These are phyloP conservation scores for Dynastes grantii DNA, from an alignment of 2,888 invertebrate species.

Conservation along the genomic window DNA sequence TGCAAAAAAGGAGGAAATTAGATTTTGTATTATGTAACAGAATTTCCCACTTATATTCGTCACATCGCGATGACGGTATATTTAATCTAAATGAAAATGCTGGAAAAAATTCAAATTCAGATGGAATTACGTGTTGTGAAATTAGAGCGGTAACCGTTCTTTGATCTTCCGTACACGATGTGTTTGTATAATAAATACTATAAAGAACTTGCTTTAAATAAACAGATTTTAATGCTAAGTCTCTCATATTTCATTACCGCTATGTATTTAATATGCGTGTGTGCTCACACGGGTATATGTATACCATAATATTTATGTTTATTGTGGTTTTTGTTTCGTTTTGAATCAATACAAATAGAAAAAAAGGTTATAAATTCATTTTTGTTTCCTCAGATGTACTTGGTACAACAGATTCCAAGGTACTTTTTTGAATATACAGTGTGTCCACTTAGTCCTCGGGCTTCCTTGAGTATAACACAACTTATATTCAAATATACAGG, in stretches of 20 bases:
- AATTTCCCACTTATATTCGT: slow-evolving; percentile 5
- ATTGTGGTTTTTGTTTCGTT: background rate
- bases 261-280: slow-evolving; percentile 30
- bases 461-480: no score
- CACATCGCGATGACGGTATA: slow-evolving; percentile 22
- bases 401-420: no score
- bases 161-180: slow-evolving; percentile 44
- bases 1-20: no score
- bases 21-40: background rate
- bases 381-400: no score
- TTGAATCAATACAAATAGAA: background rate
- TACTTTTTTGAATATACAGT: no score
- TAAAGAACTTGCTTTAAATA: slow-evolving; percentile 48
- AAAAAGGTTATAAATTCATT: no score
- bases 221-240: slow-evolving; percentile 44
- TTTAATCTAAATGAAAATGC: slow-evolving; percentile 33
- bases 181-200: slow-evolving; percentile 44
- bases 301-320: background rate
- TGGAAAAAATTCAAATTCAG: slow-evolving; percentile 31
- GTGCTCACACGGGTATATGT: background rate
- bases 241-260: slow-evolving; percentile 47
- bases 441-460: no score
- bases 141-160: slow-evolving; percentile 31
- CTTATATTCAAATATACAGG: no score
- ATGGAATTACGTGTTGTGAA: slow-evolving; percentile 42